Conservation (phyloP, 1,140 invertebrate genomes). For the Drosophila neocordata region DNA sequence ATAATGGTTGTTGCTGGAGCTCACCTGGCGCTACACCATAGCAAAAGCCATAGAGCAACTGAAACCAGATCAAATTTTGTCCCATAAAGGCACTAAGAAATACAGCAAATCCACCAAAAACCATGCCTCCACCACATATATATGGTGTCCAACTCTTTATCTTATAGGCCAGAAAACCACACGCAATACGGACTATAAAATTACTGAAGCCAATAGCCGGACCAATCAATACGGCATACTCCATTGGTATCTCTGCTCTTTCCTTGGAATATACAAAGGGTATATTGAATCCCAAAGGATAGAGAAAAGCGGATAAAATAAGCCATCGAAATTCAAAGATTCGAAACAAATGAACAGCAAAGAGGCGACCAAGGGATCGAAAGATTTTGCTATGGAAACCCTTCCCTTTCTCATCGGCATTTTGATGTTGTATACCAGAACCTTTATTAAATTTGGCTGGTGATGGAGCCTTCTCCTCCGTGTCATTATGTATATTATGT, state of each 20-base stretch:
- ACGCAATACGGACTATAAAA: conserved; percentile 48
- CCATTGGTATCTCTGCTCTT: conserved; percentile 40
- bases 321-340: conserved; percentile 64
- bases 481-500: conserved; percentile 35
- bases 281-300: conserved; percentile 74
- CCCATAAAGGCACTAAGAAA: conserved; percentile 68
- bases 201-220: conserved; percentile 63
- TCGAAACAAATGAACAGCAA: conserved; percentile 56
- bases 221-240: conserved; percentile 48
- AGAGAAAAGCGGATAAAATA: conserved; percentile 62
- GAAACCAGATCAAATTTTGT: conserved; percentile 84
- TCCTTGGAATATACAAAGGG: conserved; percentile 65
- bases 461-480: background rate
- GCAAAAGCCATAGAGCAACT: conserved; percentile 88
- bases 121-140: conserved; percentile 63
- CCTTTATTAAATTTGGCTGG: no score
- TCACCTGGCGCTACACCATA: conserved; percentile 93
- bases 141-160: conserved; percentile 42
- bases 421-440: no score
- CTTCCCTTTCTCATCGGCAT: no score
- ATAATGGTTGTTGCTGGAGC: background rate
- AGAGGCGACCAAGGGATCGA: conserved; percentile 47
- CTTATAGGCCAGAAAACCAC: conserved; percentile 65
- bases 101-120: conserved; percentile 57
- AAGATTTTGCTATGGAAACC: conserved; percentile 16